These are phyloP conservation scores for Oscheius onirici DNA, from an alignment of 2,888 invertebrate genomes.

Conservation along the genomic window DNA sequence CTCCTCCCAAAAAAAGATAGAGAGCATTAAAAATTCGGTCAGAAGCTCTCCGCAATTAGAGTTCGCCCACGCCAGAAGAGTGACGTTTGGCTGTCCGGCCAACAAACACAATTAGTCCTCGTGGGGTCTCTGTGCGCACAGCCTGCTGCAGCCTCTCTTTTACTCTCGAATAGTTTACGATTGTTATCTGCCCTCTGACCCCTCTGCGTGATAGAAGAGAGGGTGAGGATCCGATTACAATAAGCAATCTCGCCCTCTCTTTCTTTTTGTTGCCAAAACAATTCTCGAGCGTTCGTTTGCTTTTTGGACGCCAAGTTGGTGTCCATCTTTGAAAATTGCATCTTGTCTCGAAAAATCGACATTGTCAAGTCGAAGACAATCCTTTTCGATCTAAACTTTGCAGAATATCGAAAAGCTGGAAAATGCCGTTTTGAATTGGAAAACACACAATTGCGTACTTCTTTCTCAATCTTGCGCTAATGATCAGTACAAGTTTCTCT, in stretches of 20 bases:
- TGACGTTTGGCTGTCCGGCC: neutral
- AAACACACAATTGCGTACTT: too few relatives aligned
- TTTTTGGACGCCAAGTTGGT: too few relatives aligned
- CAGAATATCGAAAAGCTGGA: too few relatives aligned
- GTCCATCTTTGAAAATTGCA: too few relatives aligned
- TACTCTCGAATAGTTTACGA: conserved; percentile 17
- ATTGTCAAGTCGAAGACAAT: too few relatives aligned
- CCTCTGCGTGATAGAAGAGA: conserved; percentile 8
- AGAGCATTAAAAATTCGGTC: conserved; percentile 5
- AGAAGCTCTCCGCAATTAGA: conserved; percentile 1
- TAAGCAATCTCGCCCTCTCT: neutral
- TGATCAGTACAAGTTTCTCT: too few relatives aligned
- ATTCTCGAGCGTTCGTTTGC: neutral
- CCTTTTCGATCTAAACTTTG: too few relatives aligned
- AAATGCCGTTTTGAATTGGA: too few relatives aligned
- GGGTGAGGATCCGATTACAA: neutral
- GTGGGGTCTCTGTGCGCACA: neutral
- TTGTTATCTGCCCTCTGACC: conserved; percentile 26
- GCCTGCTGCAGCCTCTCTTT: too few relatives aligned
- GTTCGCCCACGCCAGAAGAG: conserved; percentile 8
- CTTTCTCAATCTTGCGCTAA: too few relatives aligned
- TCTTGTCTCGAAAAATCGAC: too few relatives aligned
- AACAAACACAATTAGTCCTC: conserved; percentile 20
- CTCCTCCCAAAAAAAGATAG: neutral
- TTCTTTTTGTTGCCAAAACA: neutral